Percentiles rank a stretch among this genome's conserved stretches.
Evolutionary conservation across 1,140 invertebrate genomes (phyloP).

Genomic region (Nasonia giraulti): DNA sequence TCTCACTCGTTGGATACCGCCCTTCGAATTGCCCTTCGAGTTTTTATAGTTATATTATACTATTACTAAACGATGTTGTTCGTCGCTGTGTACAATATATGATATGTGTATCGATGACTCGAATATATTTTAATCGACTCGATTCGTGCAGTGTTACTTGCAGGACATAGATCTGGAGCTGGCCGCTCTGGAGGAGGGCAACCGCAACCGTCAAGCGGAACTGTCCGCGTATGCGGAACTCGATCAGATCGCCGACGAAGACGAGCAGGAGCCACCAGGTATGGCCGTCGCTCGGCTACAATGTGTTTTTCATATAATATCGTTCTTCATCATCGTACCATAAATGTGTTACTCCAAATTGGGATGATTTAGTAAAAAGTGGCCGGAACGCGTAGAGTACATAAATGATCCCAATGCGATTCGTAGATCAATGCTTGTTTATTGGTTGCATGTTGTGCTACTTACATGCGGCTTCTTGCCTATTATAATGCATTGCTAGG

Average conservation of each 20-base stretch:
- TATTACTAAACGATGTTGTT: background rate
- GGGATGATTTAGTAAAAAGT: conserved; percentile 34
- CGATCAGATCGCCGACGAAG: conserved; percentile 75
- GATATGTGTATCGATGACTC: too few species aligned
- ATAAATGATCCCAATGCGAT: conserved; percentile 16
- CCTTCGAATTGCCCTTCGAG: background rate
- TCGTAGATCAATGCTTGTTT: background rate
- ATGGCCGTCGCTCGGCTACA: conserved; percentile 52
- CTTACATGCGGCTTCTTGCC: background rate
- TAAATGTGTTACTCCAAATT: background rate
- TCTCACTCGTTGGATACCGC: conserved; percentile 36
- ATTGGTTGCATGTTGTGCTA: background rate
- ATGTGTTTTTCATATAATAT: background rate
- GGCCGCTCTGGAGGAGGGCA: conserved; percentile 71
- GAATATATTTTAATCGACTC: conserved; percentile 4
- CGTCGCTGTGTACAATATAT: background rate
- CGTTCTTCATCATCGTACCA: too few species aligned
- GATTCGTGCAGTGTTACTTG: conserved; percentile 68
- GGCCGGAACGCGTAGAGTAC: background rate
- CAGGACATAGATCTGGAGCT: conserved; percentile 73
- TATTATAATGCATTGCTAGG: background rate
- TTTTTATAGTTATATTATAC: background rate
- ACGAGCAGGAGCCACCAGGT: conserved; percentile 74
- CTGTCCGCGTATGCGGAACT: conserved; percentile 74
- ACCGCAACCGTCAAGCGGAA: conserved; percentile 70